Percentiles rank a stretch among this genome's conserved stretches.
phyloP scores from a whole-genome alignment of 1,140 invertebrate species.

The Drosophila gunungcola region DNA sequence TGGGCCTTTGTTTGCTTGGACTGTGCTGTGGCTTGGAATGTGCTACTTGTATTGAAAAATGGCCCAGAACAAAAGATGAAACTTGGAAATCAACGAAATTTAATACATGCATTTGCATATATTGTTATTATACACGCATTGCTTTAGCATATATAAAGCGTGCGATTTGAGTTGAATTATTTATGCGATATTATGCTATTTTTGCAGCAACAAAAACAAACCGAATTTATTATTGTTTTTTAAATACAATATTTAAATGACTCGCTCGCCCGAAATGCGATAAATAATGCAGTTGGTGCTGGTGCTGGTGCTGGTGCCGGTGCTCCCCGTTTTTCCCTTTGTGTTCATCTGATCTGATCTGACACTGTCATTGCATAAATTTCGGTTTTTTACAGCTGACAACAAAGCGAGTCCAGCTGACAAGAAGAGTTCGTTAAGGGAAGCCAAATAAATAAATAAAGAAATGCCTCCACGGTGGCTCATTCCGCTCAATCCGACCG shows the following conservation, averaged over 20 bases:
- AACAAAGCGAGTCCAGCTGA: constrained; percentile 44
- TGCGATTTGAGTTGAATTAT: constrained; percentile 76
- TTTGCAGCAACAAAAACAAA: constrained; percentile 48
- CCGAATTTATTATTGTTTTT: constrained; percentile 57
- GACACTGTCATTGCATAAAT: constrained; percentile 70
- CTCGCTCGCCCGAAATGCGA: constrained; percentile 53
- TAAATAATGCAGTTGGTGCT: constrained; percentile 67
- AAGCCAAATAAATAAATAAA: constrained; percentile 38
- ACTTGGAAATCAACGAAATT: constrained; percentile 56
- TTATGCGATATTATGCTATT: constrained; percentile 69
- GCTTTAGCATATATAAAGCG: constrained; percentile 61
- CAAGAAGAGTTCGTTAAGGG: constrained; percentile 46
- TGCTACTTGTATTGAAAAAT: constrained; percentile 81
- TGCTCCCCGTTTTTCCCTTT: constrained; percentile 7
- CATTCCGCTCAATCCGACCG: constrained; percentile 4
- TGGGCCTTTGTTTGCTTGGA: constrained; percentile 22
- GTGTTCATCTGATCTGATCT: constrained; percentile 32
- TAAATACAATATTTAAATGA: constrained; percentile 79
- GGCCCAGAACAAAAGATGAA: constrained; percentile 61
- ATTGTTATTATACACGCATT: constrained; percentile 24
- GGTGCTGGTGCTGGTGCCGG: not conserved
- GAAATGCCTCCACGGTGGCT: constrained; percentile 7
- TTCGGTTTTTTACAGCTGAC: constrained; percentile 59
- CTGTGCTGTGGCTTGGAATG: constrained; percentile 56
- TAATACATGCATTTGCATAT: constrained; percentile 36